Base-by-base conservation (phyloP, 2,797 vertebrate genomes). In the Eulemur albifrons region DNA sequence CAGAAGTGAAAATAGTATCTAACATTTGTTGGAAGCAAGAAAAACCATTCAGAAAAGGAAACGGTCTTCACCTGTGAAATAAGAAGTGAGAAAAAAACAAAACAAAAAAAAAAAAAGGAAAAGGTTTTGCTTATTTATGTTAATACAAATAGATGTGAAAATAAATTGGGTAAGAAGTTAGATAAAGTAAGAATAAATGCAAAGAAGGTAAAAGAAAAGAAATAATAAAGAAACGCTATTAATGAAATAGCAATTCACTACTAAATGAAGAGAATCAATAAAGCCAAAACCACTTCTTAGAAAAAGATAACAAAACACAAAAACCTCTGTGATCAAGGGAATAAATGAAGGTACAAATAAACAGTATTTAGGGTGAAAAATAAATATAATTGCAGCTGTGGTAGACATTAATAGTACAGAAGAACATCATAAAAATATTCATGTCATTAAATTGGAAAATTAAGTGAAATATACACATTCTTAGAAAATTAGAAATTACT, bases 401-500 rank as follows among this genome's bases (percentile, higher is more conserved):
- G 21, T 30, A 30, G 52, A 59, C 57, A 57, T 89, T 65, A 88
- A 88, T 59, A 81, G 67, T 45, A 90, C 17, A 21, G 21, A 61
- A 91, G 5, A 67, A 11, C 35, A 70, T 43, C 15, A 40, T 54
- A 27, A 70, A 93, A 63, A 48, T 10, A 95, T n/a, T 38, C 10
- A 84, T 23, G 25, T 48, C 35, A 88, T n/a, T 30, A 82, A 45
- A 50, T 69, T 32, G 75, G 20, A 83, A 89, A 90, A 63, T n/a
- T 45, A 27, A 14, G 8, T 52, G 12, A 93, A 89, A 69, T 18
- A 25, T 20, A 79, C 20, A 30, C 3, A 50, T 73, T 69, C 23
- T 73, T 89, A 94, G 54, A 94, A 95, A 91, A 73, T 86, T 81
- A 45, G 6, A 61, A 52, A 48, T 87, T 59, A 80, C 52, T 89